A percentile compares a stretch with the other conserved stretches of the same genome.
These are phyloP conservation scores for Chondrosia reniformis DNA, from an alignment of 37 sponge, comb jelly and placozoan genomes.

Conservation along the genomic window DNA sequence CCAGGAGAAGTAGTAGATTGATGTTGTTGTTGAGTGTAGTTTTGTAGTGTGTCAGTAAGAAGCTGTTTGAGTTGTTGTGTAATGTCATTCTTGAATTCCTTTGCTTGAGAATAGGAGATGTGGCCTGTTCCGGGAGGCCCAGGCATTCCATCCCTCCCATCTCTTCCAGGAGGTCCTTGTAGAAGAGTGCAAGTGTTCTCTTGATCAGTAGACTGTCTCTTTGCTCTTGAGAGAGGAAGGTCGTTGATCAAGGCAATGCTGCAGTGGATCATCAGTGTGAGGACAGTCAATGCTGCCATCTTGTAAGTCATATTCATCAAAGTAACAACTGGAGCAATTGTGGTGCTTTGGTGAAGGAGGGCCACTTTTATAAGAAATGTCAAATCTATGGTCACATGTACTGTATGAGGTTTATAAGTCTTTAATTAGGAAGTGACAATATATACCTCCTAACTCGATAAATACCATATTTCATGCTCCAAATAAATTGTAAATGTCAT, in stretches of 20 bases:
- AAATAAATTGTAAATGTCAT: no score
- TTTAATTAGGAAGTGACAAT: no score
- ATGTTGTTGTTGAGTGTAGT: no score
- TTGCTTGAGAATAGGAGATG: neutral
- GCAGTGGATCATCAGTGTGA: neutral
- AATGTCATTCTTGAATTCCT: neutral
- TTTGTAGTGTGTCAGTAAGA: neutral
- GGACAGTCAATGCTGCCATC: neutral
- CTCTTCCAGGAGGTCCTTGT: neutral
- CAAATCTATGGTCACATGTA: no score
- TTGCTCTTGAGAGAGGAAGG: neutral
- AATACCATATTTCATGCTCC: no score
- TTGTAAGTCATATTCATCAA: neutral
- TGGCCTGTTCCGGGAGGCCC: neutral
- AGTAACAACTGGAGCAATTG: neutral
- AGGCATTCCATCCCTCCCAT: slow-evolving; percentile 12
- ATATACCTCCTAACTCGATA: no score
- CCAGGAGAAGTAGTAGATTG: no score
- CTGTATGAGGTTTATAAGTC: no score
- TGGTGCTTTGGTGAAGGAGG: no score
- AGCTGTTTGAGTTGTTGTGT: neutral
- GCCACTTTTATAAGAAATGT: no score
- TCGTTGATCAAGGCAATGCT: no score
- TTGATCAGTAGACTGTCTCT: neutral
- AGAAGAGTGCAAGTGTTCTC: neutral